Base-by-base conservation (phyloP, 2,113 vertebrate genomes). In the Pyrgilauda ruficollis region DNA sequence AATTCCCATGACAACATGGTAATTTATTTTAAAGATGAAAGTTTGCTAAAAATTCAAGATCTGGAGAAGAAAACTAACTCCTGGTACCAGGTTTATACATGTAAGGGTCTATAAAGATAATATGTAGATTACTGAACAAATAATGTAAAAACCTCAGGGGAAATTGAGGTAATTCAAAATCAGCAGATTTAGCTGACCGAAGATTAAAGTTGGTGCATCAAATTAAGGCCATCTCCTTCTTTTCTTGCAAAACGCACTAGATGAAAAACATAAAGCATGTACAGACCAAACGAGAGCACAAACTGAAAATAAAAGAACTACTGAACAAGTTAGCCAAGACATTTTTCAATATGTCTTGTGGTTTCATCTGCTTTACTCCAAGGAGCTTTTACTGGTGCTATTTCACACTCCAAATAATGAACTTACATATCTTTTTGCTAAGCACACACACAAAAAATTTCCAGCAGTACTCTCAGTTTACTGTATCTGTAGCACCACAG, bases 151-250 rank as follows among this genome's bases (percentile, higher is more conserved):
- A 68, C 13, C 49, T 31, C 44, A 28, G 6, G 31, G 19, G 22
- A 89, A 93, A 87, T 26, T 76, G 64, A 83, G 73, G 64, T 58
- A 94, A 91, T 52, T 87, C n/a, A 91, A 89, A 92, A 56, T 35
- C 69, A 87, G 77, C 41, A 88, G 58, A 43, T 82, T 77, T 78
- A 93, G 59, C 3, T 78, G 86, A 64, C 37, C 68, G 26, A 90
- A 72, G 73, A 82, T 15, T 80, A 94, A 93, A 84, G 1, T 26
- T 62, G 18, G 76, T n/a, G 66, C 41, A 92, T 52, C 41, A 83
- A 89, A 97, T 69, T 72, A 94, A 61, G 41, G 43, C 27, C 10
- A 61, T 50, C 19, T 78, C 17, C 66, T 72, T 39, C 37, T 50
- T 77, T 61, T 64, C 70, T 87, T 61, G 24, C 15, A 67, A 82